Conservation (phyloP, 64 coral and sea anemone species). For the Pocillopora verrucosa region DNA sequence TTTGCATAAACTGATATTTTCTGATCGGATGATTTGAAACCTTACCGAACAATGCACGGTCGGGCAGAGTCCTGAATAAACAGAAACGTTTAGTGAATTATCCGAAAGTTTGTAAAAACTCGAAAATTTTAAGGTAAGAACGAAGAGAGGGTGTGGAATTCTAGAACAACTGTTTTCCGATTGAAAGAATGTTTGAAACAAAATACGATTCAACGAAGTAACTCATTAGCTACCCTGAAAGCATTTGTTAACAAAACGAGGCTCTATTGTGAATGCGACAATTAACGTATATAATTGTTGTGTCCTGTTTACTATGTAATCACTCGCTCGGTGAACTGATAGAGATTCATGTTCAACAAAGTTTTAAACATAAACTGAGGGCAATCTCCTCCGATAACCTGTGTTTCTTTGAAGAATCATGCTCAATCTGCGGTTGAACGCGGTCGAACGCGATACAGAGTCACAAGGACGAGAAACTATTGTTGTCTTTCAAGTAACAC, state of each 20-base stretch:
- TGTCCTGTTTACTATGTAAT: neutral
- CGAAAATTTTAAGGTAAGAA: neutral
- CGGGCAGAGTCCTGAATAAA: neutral
- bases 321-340: neutral
- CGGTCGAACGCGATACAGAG: neutral
- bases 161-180: neutral
- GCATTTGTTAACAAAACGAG: slow-evolving; percentile 14
- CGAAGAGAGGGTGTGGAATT: neutral
- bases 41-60: slow-evolving; percentile 4
- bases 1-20: neutral
- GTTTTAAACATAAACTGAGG: no score
- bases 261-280: neutral
- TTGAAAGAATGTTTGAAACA: neutral
- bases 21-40: neutral
- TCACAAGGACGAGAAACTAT: neutral
- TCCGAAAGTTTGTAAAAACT: neutral
- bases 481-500: neutral
- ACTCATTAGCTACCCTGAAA: neutral
- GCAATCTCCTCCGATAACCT: no score
- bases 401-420: no score
- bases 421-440: neutral
- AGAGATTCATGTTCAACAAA: neutral
- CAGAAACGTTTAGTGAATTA: neutral
- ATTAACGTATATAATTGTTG: neutral
- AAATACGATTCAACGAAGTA: neutral